These are phyloP conservation scores for Tachystola acroxantha DNA, from an alignment of 2,888 invertebrate genomes.

Conservation along the genomic window DNA sequence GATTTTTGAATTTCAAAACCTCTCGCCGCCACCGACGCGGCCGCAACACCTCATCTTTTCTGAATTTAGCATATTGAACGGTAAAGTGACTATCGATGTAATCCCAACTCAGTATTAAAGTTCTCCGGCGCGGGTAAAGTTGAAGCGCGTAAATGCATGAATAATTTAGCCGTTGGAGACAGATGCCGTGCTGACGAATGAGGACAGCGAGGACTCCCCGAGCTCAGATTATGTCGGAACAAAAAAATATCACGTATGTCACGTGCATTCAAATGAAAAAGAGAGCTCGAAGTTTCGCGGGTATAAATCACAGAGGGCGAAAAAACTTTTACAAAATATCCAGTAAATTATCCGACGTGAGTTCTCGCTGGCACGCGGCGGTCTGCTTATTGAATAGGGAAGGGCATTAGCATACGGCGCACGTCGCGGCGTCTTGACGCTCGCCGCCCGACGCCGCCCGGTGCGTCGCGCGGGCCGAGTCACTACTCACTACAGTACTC, in stretches of 20 bases:
- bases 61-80: slow-evolving; percentile 56
- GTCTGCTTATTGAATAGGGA: slow-evolving; percentile 77
- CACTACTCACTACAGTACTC: too few relatives aligned
- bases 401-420: slow-evolving; percentile 71
- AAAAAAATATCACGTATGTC: slow-evolving; percentile 76
- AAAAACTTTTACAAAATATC: slow-evolving; percentile 78
- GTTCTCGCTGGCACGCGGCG: slow-evolving; percentile 74
- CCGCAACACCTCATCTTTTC: slow-evolving; percentile 44
- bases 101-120: slow-evolving; percentile 62
- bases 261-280: slow-evolving; percentile 78
- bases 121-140: slow-evolving; percentile 54
- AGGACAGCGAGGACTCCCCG: slow-evolving; percentile 55
- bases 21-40: slow-evolving; percentile 21
- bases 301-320: slow-evolving; percentile 77
- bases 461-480: slow-evolving; percentile 17
- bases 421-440: slow-evolving; percentile 61
- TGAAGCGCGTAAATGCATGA: slow-evolving; percentile 71
- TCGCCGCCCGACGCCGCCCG: slow-evolving; percentile 20
- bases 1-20: slow-evolving; percentile 37
- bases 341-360: slow-evolving; percentile 79
- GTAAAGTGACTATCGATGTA: slow-evolving; percentile 64
- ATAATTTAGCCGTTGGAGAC: slow-evolving; percentile 69
- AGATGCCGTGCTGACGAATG: slow-evolving; percentile 67
- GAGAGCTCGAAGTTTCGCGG: slow-evolving; percentile 75
- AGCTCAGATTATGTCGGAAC: slow-evolving; percentile 67